A percentile compares a stretch with the other conserved stretches of the same genome.
phyloP scores from a whole-genome alignment of 2,797 vertebrate genomes.

The Apogon hyalosoma region DNA sequence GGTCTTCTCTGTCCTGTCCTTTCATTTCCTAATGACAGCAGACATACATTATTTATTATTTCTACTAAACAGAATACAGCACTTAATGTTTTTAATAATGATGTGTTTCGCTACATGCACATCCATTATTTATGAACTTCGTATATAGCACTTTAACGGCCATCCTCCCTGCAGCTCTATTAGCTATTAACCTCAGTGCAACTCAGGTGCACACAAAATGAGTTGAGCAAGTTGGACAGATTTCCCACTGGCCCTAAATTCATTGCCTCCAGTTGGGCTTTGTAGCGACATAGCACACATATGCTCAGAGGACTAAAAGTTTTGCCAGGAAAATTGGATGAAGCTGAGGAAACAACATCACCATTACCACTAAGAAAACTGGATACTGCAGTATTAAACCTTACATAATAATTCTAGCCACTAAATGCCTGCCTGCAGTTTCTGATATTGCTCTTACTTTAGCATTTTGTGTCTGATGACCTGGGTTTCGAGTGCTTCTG shows the following conservation, averaged over 20 bases:
- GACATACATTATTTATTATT: slow-evolving; percentile 6
- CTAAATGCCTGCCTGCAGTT: slow-evolving; percentile 21
- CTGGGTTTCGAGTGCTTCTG: not conserved
- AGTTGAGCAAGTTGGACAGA: slow-evolving; percentile 62
- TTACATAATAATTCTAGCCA: slow-evolving; percentile 30
- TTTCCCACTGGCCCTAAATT: slow-evolving; percentile 66
- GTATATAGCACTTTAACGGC: slow-evolving; percentile 44
- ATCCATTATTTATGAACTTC: slow-evolving; percentile 15
- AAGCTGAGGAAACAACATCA: slow-evolving; percentile 11
- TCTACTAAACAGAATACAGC: too few relatives aligned
- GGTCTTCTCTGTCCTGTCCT: slow-evolving; percentile 23
- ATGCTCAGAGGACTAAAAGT: slow-evolving; percentile 47
- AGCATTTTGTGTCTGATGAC: slow-evolving; percentile 11
- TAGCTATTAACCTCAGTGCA: slow-evolving; percentile 69
- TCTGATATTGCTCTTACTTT: slow-evolving; percentile 23
- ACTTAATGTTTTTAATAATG: slow-evolving; percentile 43
- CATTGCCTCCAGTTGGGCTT: slow-evolving; percentile 47
- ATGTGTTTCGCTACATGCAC: slow-evolving; percentile 28
- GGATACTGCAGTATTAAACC: slow-evolving; percentile 20
- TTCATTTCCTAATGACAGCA: slow-evolving; percentile 26
- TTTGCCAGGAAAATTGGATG: slow-evolving; percentile 36
- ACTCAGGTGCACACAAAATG: slow-evolving; percentile 65
- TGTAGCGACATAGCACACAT: slow-evolving; percentile 33
- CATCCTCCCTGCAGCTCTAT: slow-evolving; percentile 52
- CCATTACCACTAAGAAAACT: slow-evolving; percentile 38